Percentiles rank a stretch among this genome's conserved stretches.
phyloP scores from a whole-genome alignment of 2,888 invertebrate genomes.

The Clanis bilineata region DNA sequence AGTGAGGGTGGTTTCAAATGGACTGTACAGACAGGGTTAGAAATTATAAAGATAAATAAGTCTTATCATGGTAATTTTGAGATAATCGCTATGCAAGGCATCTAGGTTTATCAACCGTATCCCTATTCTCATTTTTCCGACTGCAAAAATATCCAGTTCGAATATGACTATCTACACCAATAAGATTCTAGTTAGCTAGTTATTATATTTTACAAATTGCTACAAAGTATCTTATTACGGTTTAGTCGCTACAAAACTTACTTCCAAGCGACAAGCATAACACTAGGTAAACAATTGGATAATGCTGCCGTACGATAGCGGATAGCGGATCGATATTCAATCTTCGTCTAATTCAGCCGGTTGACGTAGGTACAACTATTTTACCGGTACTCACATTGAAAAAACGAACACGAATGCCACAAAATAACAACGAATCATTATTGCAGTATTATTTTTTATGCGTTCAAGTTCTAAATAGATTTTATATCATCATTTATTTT shows the following conservation, averaged over 20 bases:
- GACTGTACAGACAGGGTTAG: no score
- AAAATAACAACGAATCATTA: neutral
- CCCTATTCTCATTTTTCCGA: no score
- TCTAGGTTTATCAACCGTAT: no score
- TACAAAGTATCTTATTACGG: neutral
- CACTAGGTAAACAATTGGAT: constrained; percentile 34
- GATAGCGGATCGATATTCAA: constrained; percentile 36
- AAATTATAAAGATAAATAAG: no score
- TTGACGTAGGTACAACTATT: neutral
- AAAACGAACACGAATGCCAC: neutral
- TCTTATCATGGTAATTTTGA: no score
- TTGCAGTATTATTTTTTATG: neutral
- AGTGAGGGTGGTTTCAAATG: no score
- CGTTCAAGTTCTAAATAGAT: neutral
- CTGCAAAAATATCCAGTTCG: neutral
- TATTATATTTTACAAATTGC: neutral
- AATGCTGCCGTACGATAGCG: constrained; percentile 27
- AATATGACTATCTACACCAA: neutral
- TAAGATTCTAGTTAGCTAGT: constrained; percentile 17
- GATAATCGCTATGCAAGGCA: no score
- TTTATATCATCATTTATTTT: constrained; percentile 12
- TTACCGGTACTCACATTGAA: neutral
- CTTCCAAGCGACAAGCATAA: no score
- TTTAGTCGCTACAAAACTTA: constrained; percentile 11
- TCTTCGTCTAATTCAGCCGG: constrained; percentile 24